phyloP scores from a whole-genome alignment of 2,113 vertebrate genomes.

The Meles meles region DNA sequence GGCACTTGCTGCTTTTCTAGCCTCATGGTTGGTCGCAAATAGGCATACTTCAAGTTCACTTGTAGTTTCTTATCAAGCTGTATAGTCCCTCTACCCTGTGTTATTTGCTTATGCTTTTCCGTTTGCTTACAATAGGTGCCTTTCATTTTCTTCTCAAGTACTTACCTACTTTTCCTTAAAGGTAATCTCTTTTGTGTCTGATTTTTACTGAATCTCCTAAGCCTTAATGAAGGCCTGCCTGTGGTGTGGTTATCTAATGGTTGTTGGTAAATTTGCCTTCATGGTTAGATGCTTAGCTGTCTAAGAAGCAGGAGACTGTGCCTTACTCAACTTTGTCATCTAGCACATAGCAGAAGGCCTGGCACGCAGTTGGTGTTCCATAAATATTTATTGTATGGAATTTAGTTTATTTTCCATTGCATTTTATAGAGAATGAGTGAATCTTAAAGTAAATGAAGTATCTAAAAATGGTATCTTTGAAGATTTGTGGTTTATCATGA shows the following conservation, averaged over 20 bases:
- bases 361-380: neutral
- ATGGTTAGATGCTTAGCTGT: neutral
- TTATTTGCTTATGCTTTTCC: neutral
- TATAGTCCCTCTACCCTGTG: neutral
- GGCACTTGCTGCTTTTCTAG: neutral
- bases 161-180: neutral
- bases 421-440: slow-evolving; percentile 22
- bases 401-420: slow-evolving; percentile 28
- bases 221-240: neutral
- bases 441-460: neutral
- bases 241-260: neutral
- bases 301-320: neutral
- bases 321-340: neutral
- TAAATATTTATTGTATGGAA: slow-evolving; percentile 29
- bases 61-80: neutral
- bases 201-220: neutral
- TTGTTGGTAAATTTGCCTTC: neutral
- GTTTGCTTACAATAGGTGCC: neutral
- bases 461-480: neutral
- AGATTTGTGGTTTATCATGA: neutral
- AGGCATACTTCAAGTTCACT: neutral
- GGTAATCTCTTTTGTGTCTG: neutral
- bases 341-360: neutral
- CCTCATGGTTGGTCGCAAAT: neutral
- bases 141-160: slow-evolving; percentile 8